Evolutionary conservation across 2,888 invertebrate species (phyloP), one percentile per base, ranked within the genome.

Genomic region (Cyclophora punctaria): DNA sequence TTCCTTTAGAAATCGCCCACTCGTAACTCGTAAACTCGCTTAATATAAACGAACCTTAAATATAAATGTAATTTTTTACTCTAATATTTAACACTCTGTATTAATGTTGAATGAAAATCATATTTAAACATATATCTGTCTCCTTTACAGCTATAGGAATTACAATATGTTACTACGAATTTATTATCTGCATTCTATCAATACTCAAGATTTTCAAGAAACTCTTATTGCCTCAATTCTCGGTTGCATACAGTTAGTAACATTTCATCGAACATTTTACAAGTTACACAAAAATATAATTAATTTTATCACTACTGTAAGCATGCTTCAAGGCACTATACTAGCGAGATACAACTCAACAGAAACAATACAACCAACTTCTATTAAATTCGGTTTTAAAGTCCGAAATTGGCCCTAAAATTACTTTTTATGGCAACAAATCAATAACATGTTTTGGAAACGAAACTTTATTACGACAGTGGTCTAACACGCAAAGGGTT

Each of bases 271-370:
- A 57, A 66, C 59, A 69, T 68, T 77, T 74, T 73, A 73, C 70
- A 71, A 65, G 53, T 67, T 83, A 80, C 83, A 80, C 73, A 83
- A 83, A 81, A 83, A 83, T 84, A 82, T 71, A 66, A 73, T 71
- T 72, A 70, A 67, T 72, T 20, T 73, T 72, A 72, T 72, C 74
- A 74, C 75, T 73, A 78, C 69, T 73, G 69, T 83, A 86, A 86
- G 87, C 87, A 85, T 86, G 84, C 86, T 73, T 86, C 80, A 88
- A 88, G 87, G 87, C 87, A 88, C 87, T 88, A 88, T 80, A 74
- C 87, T 88, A 87, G 84, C 82, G 81, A 86, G 81, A 83, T 79
- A 64, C 67, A 81, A 82, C 67, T 66, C 67, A 84, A 78, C 64
- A 55, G 59, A 71, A 75, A 73, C 61, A 71, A 77, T 69, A 63